These are phyloP conservation scores for Tetramorium parvispinum DNA, from an alignment of 1,140 invertebrate species.

Conservation along the genomic window DNA sequence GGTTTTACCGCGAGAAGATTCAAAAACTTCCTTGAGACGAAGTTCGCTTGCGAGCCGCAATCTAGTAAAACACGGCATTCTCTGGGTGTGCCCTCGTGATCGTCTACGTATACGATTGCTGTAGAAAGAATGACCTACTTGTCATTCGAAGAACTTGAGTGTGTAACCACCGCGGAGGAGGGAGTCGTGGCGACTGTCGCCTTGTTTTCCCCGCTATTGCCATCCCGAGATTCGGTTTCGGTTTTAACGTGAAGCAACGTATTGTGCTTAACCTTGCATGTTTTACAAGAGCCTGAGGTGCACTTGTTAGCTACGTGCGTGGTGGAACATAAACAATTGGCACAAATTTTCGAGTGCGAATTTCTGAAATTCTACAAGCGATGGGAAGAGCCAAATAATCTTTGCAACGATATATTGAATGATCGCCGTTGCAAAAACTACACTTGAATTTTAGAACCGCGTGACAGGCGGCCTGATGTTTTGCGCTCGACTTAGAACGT, in stretches of 20 bases:
- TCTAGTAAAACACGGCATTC: background rate
- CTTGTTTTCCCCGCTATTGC: background rate
- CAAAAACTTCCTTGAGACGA: background rate
- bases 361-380: background rate
- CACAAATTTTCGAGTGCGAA: background rate
- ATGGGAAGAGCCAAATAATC: background rate
- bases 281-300: background rate
- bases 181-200: background rate
- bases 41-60: background rate
- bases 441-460: too few relatives aligned
- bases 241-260: background rate
- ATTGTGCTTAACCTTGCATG: background rate
- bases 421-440: background rate
- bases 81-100: background rate
- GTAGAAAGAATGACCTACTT: background rate
- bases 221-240: rapidly evolving
- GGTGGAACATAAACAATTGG: background rate
- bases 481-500: too few relatives aligned
- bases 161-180: background rate
- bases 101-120: background rate
- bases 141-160: background rate
- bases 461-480: too few relatives aligned
- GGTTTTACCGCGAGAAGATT: background rate
- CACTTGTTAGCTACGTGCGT: background rate
- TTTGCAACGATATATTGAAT: background rate